Evolutionary conservation across 2,113 vertebrate species (phyloP), one percentile per base, ranked within the genome.

Genomic region (Telmatochromis sp.): DNA sequence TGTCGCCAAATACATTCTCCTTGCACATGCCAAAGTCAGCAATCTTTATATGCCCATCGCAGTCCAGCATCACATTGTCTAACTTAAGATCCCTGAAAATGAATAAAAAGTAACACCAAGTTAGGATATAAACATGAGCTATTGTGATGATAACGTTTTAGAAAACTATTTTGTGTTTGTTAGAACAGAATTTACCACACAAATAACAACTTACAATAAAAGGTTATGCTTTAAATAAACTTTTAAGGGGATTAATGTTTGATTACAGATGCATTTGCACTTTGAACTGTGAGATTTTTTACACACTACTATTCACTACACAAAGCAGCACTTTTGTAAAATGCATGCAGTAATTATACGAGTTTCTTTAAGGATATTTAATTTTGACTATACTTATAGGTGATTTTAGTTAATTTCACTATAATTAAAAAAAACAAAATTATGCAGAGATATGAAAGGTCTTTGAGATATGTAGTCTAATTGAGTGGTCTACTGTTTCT

Each of bases 21-120:
- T 99, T 99, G 91, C 99, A 99, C 99, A 99, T 99, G 21, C 99
- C 99, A 8, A 99, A 99, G 89, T 99, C 99, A 0, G 99, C 98
- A 7, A 99, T 99, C 94, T 99, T 99, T 89, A 99, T 97, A 91
- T 99, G 99, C 28, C 99, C 99, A 2, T 98, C 97, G 53, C 91
- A 94, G 90, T 99, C 98, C 85, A 99, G 95, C 98, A 99, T 98
- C 89, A 99, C 97, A 1, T 99, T 99, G 94, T 99, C 99, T 91
- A 99, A 96, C 95, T 99, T 99, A 45, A 99, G 97, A 94, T 99
- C 99, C 95, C 99, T 99, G 93, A 17, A 86, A 73, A 78, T 8
- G 11, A 71, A 68, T 82, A 31, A n/a, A 88, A 19, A 82, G 21
- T 37, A 12, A 15, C 26, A 78, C 15, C 15, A 84, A 15, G 4